Conservation (phyloP, 2,797 vertebrate species). For the Echeneis naucrates region DNA sequence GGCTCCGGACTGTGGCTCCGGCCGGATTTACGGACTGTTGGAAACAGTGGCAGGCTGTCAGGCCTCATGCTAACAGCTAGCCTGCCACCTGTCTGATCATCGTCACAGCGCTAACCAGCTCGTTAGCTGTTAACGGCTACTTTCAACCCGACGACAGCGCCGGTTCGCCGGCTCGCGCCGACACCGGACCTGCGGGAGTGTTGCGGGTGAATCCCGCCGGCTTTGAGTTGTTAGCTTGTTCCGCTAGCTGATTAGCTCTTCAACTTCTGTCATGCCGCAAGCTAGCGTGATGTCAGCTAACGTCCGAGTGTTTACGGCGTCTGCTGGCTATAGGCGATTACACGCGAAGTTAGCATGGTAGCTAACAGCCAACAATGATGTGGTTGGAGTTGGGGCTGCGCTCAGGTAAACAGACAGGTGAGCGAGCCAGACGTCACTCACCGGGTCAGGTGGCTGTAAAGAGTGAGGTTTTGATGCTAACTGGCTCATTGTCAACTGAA, state of each 20-base stretch:
- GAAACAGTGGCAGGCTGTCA: neutral
- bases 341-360: neutral
- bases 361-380: neutral
- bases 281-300: slow-evolving; percentile 29
- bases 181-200: neutral
- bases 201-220: neutral
- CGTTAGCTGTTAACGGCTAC: neutral
- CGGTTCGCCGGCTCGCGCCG: neutral
- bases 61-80: slow-evolving; percentile 73
- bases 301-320: neutral
- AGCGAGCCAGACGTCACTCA: neutral
- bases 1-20: rapidly evolving
- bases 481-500: no score
- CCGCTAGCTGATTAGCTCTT: slow-evolving; percentile 35
- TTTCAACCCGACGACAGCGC: neutral
- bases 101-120: slow-evolving; percentile 37
- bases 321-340: neutral
- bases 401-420: neutral
- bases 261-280: slow-evolving; percentile 59
- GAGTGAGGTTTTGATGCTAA: no score
- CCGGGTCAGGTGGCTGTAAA: no score
- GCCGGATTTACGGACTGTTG: neutral
- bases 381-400: neutral
- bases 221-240: slow-evolving; percentile 24
- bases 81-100: slow-evolving; percentile 77